Evolutionary conservation across 2,797 vertebrate species (phyloP).

Genomic region (Setipinna tenuifilis): DNA sequence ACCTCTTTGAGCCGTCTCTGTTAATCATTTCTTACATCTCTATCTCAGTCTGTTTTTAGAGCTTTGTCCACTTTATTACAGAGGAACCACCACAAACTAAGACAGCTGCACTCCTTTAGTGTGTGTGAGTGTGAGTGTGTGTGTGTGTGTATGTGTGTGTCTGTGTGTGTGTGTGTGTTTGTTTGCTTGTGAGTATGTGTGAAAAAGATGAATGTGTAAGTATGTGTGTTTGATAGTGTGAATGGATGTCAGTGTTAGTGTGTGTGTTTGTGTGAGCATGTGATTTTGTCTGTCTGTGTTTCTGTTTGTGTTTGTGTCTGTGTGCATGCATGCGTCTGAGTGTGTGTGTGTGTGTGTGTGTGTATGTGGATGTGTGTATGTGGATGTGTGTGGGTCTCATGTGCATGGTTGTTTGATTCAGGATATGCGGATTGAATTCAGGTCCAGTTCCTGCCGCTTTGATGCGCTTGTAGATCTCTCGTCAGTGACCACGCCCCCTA

Average conservation of each 20-base stretch:
- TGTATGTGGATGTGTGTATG: conserved; percentile 25
- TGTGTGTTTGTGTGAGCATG: not conserved
- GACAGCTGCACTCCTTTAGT: not conserved
- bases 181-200: too few species aligned
- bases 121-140: too few species aligned
- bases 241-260: not conserved
- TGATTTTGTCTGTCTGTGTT: not conserved
- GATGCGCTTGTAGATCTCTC: not conserved
- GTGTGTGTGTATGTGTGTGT: not conserved
- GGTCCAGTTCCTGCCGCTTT: not conserved
- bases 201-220: too few species aligned
- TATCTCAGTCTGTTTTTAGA: not conserved
- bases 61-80: not conserved
- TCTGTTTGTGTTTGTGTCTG: not conserved
- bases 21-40: not conserved
- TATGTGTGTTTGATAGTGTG: not conserved
- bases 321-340: not conserved
- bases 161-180: not conserved
- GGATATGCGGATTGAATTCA: not conserved
- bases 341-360: not conserved
- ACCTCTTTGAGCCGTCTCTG: not conserved
- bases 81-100: not conserved
- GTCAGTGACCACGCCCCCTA: not conserved
- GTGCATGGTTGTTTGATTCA: not conserved
- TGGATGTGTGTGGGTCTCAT: conserved; percentile 17